phyloP scores from a whole-genome alignment of 2,888 invertebrate genomes.

The Scelioninae gen. 2 region DNA sequence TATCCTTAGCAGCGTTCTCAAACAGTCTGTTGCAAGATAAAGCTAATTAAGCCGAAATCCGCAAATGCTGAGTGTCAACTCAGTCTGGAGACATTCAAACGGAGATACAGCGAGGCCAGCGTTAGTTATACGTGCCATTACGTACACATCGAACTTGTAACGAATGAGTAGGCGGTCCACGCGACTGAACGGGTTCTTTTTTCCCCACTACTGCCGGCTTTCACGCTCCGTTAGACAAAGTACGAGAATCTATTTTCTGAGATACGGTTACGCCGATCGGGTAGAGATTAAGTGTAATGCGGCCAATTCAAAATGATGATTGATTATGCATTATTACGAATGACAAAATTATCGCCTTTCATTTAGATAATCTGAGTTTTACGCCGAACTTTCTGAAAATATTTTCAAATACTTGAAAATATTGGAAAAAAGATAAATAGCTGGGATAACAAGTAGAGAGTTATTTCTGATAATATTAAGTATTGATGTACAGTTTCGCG shows the following conservation, averaged over 20 bases:
- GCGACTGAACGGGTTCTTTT: conserved; percentile 73
- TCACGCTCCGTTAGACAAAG: conserved; percentile 46
- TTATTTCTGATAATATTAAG: too few species aligned
- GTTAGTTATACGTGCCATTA: conserved; percentile 52
- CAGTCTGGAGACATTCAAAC: conserved; percentile 41
- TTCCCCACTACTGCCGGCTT: conserved; percentile 41
- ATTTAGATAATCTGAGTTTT: too few species aligned
- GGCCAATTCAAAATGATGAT: too few species aligned
- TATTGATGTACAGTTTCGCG: too few species aligned
- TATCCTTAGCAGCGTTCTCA: conserved; percentile 41
- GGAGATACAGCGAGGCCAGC: conserved; percentile 58
- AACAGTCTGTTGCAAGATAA: conserved; percentile 61
- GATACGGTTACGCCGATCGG: conserved; percentile 17
- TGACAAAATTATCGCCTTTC: too few species aligned
- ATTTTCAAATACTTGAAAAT: too few species aligned
- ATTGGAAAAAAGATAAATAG: too few species aligned
- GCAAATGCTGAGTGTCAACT: conserved; percentile 62
- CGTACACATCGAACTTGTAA: conserved; percentile 60
- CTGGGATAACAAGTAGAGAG: too few species aligned
- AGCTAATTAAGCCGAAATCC: conserved; percentile 66
- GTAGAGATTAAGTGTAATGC: too few species aligned
- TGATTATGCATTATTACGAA: too few species aligned
- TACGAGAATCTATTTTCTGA: conserved; percentile 44
- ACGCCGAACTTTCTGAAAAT: too few species aligned
- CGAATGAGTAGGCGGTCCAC: conserved; percentile 74